Conservation (phyloP, 2,888 invertebrate species). For the Tetranychus piercei region DNA sequence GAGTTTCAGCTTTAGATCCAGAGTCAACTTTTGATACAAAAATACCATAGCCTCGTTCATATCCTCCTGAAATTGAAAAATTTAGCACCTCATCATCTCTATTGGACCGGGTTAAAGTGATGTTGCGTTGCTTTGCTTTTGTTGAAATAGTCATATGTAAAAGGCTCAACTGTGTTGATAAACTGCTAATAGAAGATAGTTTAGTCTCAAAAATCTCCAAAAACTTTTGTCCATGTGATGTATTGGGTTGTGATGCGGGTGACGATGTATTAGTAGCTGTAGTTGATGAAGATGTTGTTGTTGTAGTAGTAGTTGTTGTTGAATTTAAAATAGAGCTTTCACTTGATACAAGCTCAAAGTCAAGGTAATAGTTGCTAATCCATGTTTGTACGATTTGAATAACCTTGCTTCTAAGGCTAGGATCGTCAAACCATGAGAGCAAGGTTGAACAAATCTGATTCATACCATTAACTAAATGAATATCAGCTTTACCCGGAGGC, state of each 20-base stretch:
- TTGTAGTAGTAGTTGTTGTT: not conserved
- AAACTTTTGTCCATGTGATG: constrained; percentile 6
- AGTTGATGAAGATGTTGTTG: not conserved
- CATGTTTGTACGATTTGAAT: constrained; percentile 87
- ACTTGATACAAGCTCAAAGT: constrained; percentile 15
- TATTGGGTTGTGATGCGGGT: not conserved
- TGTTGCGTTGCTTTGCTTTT: constrained; percentile 75
- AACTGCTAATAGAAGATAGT: not conserved
- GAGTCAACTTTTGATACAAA: constrained; percentile 56
- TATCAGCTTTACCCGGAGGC: constrained; percentile 35
- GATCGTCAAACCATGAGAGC: constrained; percentile 71
- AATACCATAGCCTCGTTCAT: constrained; percentile 74
- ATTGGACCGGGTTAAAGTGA: constrained; percentile 74
- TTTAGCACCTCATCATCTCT: constrained; percentile 80
- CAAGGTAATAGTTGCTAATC: constrained; percentile 59
- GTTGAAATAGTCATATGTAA: constrained; percentile 92
- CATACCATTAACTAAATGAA: constrained; percentile 27
- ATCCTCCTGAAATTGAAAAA: constrained; percentile 82
- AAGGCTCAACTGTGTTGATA: constrained; percentile 33
- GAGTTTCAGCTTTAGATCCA: constrained; percentile 81
- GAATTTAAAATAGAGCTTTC: constrained; percentile 79
- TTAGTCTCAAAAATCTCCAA: constrained; percentile 11
- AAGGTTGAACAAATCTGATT: constrained; percentile 31
- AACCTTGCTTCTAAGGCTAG: constrained; percentile 49
- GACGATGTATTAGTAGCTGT: not conserved